Conservation (phyloP, 2,113 vertebrate genomes). For the Erythrolamprus reginae region DNA sequence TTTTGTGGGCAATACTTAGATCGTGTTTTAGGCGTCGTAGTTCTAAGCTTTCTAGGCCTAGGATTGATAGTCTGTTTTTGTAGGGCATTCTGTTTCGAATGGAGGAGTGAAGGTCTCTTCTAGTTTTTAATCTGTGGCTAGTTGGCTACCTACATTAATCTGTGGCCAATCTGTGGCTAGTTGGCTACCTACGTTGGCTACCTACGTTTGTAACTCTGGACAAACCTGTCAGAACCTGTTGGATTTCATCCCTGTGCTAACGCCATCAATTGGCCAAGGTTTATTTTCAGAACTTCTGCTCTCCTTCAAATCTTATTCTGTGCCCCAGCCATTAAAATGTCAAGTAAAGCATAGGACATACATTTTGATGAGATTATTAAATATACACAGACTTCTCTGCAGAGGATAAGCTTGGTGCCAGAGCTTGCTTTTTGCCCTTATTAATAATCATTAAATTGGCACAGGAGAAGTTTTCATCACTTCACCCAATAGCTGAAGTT, state of each 20-base stretch:
- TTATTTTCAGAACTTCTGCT: neutral
- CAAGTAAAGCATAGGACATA: constrained; percentile 55
- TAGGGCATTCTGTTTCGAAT: too few species aligned
- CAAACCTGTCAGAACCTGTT: too few species aligned
- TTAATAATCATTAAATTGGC: constrained; percentile 60
- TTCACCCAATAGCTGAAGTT: constrained; percentile 40
- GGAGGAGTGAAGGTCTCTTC: too few species aligned
- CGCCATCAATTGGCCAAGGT: constrained; percentile 7
- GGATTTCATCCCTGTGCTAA: neutral
- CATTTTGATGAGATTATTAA: constrained; percentile 62
- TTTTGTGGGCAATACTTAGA: too few species aligned
- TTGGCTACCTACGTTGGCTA: too few species aligned
- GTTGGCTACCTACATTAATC: too few species aligned
- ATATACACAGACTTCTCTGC: constrained; percentile 53
- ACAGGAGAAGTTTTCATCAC: constrained; percentile 31
- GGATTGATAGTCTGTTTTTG: too few species aligned
- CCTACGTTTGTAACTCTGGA: too few species aligned
- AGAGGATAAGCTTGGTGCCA: constrained; percentile 48
- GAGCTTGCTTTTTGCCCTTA: constrained; percentile 43
- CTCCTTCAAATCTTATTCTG: constrained; percentile 17
- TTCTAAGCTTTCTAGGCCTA: too few species aligned
- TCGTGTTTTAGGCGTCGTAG: too few species aligned
- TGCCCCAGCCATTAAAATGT: constrained; percentile 47
- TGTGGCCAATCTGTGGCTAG: too few species aligned
- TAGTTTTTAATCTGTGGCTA: too few species aligned